A percentile compares a stretch with the other conserved stretches of the same genome.
phyloP scores from a whole-genome alignment of 2,888 invertebrate species.

The Tachystola acroxantha region DNA sequence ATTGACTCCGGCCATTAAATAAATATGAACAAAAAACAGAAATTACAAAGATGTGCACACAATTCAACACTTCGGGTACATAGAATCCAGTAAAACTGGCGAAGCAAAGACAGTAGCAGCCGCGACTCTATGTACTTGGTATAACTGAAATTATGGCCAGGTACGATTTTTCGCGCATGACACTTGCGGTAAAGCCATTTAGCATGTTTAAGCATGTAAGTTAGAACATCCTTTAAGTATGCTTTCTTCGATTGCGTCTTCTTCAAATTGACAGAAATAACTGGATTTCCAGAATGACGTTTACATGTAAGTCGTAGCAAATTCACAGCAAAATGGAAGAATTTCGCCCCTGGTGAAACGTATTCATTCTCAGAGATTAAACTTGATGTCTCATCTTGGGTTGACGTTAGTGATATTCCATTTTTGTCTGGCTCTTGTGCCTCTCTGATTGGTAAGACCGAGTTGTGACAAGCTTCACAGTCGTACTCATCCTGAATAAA shows the following conservation, averaged over 20 bases:
- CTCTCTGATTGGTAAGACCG: neutral
- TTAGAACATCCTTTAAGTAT: neutral
- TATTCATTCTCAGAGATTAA: neutral
- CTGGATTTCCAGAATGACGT: neutral
- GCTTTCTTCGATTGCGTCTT: neutral
- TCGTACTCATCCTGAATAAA: neutral
- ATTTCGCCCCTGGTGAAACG: neutral
- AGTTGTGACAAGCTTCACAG: neutral
- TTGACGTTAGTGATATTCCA: neutral
- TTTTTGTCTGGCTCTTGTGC: neutral
- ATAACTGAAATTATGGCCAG: conserved; percentile 2
- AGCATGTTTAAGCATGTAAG: neutral
- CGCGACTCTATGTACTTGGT: conserved; percentile 7
- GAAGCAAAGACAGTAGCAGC: conserved; percentile 5
- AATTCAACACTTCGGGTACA: conserved; percentile 4
- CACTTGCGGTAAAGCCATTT: neutral
- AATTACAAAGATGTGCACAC: too few relatives aligned
- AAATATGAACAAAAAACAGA: too few relatives aligned
- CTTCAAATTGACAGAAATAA: neutral
- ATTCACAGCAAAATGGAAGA: neutral
- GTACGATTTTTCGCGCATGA: conserved; percentile 6
- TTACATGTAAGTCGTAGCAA: neutral
- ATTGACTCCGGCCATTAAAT: too few relatives aligned
- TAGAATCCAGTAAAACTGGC: conserved; percentile 11
- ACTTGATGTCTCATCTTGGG: neutral